Conservation (phyloP, 2,797 vertebrate species). For the Threskiornis aethiopicus region DNA sequence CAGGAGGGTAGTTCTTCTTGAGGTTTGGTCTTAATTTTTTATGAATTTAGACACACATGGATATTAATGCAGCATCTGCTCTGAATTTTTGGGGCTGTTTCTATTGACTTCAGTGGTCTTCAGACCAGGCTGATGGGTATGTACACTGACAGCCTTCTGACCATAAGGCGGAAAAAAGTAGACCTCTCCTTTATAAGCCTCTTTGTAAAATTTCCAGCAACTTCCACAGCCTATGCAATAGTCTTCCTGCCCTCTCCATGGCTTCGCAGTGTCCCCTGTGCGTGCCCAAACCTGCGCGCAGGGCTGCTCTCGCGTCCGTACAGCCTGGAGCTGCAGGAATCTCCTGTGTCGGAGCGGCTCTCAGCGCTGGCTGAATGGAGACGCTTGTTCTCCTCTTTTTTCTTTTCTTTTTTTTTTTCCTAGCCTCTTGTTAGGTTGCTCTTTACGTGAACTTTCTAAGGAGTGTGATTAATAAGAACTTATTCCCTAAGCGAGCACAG, state of each 20-base stretch:
- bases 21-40: neutral
- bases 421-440: neutral
- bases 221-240: neutral
- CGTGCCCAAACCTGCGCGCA: neutral
- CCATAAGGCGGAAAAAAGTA: neutral
- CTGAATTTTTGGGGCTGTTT: neutral
- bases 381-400: neutral
- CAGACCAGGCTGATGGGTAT: neutral
- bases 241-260: neutral
- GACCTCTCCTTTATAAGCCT: neutral
- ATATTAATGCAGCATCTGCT: neutral
- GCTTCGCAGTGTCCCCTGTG: neutral
- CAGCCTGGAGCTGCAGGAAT: neutral
- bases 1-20: neutral
- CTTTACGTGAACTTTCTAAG: neutral
- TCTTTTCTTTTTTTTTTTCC: neutral
- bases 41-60: neutral
- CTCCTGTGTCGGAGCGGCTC: neutral
- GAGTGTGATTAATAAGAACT: neutral
- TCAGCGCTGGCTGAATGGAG: neutral
- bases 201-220: neutral
- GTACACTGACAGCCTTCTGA: neutral
- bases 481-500: neutral
- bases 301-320: neutral
- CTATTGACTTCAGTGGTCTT: neutral